Evolutionary conservation across 2,113 vertebrate species (phyloP), one percentile per base, ranked within the genome.

Genomic region (Picathartes gymnocephalus): DNA sequence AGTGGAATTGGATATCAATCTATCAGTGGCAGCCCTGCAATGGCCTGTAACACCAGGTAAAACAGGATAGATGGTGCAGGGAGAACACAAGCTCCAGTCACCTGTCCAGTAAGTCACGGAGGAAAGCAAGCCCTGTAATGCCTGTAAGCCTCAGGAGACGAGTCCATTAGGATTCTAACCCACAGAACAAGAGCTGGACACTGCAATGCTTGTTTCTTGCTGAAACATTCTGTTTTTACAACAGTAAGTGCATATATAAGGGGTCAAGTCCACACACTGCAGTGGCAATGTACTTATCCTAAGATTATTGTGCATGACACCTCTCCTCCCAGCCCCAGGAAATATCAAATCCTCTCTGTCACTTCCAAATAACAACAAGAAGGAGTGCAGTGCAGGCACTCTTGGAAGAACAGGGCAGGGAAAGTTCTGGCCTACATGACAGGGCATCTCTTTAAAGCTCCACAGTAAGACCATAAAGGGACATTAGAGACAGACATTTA

Each of bases 1-100:
- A 72, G 15, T 33, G 48, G 72, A 94, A 93, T 88, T 81, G 82
- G 61, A 21, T 69, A 90, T 88, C 93, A 93, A 37, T 70, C 80
- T 79, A 4, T 33, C 50, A 86, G 64, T 37, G 54, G 51, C 69
- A 90, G 64, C 31, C 14, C 76, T 53, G 64, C n/a, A 56, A 33
- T 44, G 79, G 53, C 39, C 65, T 78, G 64, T 65, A 84, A 56
- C 5, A 3, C 4, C 60, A 47, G n/a, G 71, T 39, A 35, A 88
- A 78, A n/a, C 25, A 92, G 72, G 37, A 94, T 17, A 19, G 83
- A 94, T 88, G 61, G 70, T 78, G 27, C 60, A 42, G 31, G 69
- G 7, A n/a, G 87, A 86, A 53, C 6, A 78, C 39, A 42, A 47
- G 40, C 82, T 74, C 51, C 11, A 56, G 61, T 11, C 81, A 57